Evolutionary conservation across 2,113 vertebrate species (phyloP).

Genomic region (Albula goreensis): DNA sequence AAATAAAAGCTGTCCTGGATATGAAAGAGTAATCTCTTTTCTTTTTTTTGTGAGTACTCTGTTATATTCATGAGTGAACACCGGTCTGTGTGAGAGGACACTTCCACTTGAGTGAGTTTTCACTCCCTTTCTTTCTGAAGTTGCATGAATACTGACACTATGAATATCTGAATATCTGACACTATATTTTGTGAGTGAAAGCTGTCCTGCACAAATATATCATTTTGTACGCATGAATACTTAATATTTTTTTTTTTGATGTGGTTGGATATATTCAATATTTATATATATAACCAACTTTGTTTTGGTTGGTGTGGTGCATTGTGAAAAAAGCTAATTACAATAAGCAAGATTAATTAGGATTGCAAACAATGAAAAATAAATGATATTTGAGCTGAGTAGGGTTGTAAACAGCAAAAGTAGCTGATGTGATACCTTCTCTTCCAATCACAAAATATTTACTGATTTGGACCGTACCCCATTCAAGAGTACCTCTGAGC

Average conservation of each 20-base stretch:
- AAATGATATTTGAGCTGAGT: neutral
- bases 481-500: neutral
- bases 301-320: neutral
- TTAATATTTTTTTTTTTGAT: neutral
- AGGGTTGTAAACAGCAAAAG: neutral
- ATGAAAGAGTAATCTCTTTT: too few species aligned
- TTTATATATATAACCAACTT: neutral
- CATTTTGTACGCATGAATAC: neutral
- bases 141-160: too few species aligned
- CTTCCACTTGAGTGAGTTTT: too few species aligned
- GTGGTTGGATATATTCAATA: neutral
- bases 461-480: neutral
- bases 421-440: neutral
- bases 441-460: neutral
- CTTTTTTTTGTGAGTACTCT: too few species aligned
- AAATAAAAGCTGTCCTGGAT: too few species aligned
- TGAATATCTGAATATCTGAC: too few species aligned
- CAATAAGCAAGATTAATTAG: neutral
- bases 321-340: neutral
- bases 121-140: too few species aligned
- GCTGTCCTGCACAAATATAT: too few species aligned
- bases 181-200: too few species aligned
- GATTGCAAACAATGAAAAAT: neutral
- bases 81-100: too few species aligned
- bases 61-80: too few species aligned